These are phyloP conservation scores for Regulus satrapa DNA, from an alignment of 2,113 vertebrate species.

Conservation along the genomic window DNA sequence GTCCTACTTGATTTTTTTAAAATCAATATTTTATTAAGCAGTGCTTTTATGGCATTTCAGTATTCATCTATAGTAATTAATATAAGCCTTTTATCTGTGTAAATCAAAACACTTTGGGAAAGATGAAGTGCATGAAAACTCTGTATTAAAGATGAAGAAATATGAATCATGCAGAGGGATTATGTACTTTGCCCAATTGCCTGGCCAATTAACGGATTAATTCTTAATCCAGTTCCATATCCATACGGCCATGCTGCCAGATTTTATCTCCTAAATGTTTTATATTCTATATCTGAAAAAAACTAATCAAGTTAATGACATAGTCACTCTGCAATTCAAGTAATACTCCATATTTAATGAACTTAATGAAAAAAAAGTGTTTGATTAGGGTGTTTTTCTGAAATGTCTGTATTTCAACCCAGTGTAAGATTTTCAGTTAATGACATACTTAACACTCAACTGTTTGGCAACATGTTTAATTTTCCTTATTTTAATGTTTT, in stretches of 20 bases:
- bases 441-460: background rate
- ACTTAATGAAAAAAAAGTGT: background rate
- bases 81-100: slow-evolving; percentile 46
- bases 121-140: background rate
- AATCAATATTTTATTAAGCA: slow-evolving; percentile 58
- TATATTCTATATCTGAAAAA: slow-evolving; percentile 39
- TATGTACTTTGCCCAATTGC: slow-evolving; percentile 41
- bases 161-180: slow-evolving; percentile 5
- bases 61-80: slow-evolving; percentile 41
- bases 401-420: background rate
- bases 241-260: background rate
- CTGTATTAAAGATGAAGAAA: slow-evolving; percentile 8
- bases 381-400: background rate
- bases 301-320: slow-evolving; percentile 28
- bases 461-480: background rate
- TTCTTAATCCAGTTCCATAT: slow-evolving; percentile 43
- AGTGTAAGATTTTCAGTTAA: background rate
- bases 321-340: background rate
- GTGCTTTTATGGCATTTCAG: slow-evolving; percentile 38
- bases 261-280: slow-evolving; percentile 49
- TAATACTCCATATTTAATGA: slow-evolving; percentile 38
- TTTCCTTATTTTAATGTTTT: slow-evolving; percentile 26
- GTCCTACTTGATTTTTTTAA: slow-evolving; percentile 25
- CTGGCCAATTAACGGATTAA: slow-evolving; percentile 3
- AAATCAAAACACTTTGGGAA: slow-evolving; percentile 46